A percentile compares a stretch with the other conserved stretches of the same genome.
phyloP scores from a whole-genome alignment of 2,888 invertebrate genomes.

The Metalampra italica region DNA sequence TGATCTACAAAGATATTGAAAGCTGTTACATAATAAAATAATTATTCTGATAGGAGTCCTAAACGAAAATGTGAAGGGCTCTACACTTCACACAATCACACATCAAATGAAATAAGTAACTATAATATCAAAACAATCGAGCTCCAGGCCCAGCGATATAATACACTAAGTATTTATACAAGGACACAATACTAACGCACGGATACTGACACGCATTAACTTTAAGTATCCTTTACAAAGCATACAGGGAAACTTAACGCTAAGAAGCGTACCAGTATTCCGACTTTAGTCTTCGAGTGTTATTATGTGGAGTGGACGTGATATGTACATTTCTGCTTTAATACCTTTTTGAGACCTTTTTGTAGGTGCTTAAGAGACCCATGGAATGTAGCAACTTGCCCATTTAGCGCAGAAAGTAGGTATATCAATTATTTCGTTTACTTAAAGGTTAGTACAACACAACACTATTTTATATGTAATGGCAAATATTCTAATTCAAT shows the following conservation, averaged over 20 bases:
- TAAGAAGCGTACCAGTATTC: background rate
- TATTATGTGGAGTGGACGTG: conserved; percentile 16
- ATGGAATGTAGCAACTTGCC: conserved; percentile 50
- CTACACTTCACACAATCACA: conserved; percentile 6
- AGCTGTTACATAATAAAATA: conserved; percentile 21
- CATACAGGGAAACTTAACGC: background rate
- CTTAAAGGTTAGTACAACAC: no score
- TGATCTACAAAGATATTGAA: conserved; percentile 18
- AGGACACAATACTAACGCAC: conserved; percentile 3
- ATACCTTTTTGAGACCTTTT: conserved; percentile 18
- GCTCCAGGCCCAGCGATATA: conserved; percentile 20
- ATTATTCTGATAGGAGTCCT: conserved; percentile 19
- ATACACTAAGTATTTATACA: conserved; percentile 17
- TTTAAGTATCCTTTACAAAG: background rate
- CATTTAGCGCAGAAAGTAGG: conserved; percentile 24
- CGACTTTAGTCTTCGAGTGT: background rate
- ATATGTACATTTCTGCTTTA: conserved; percentile 35
- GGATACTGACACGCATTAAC: no score
- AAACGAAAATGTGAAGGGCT: conserved; percentile 7
- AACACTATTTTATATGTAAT: background rate
- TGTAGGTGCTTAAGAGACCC: conserved; percentile 25
- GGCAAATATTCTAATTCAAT: background rate
- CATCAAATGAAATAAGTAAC: conserved; percentile 12
- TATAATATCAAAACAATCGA: conserved; percentile 16
- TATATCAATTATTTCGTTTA: conserved; percentile 22